Percentiles rank a stretch among this genome's conserved stretches.
These are phyloP conservation scores for Paramormyrops hopkinsi DNA, from an alignment of 2,797 vertebrate genomes.

Conservation along the genomic window DNA sequence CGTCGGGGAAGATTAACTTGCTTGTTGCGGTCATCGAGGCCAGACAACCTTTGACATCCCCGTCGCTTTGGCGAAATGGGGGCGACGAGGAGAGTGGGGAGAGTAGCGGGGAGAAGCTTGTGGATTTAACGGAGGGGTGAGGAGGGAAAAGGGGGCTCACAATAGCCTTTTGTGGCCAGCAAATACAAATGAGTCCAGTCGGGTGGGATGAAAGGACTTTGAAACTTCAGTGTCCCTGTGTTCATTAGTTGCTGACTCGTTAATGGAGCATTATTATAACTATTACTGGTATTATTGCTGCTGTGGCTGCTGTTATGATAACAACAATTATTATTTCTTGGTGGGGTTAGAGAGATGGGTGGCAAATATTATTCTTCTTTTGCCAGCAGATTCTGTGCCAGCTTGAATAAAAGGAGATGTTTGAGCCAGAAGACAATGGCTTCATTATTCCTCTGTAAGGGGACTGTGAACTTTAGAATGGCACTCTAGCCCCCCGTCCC, in stretches of 20 bases:
- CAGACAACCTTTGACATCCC: constrained; percentile 88
- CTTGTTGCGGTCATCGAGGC: constrained; percentile 80
- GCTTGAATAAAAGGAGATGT: constrained; percentile 58
- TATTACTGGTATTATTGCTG: constrained; percentile 27
- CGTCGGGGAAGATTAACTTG: constrained; percentile 68
- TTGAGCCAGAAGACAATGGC: constrained; percentile 76
- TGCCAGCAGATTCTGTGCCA: constrained; percentile 67
- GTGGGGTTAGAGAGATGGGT: constrained; percentile 19
- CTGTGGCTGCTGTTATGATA: constrained; percentile 28
- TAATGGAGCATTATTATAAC: constrained; percentile 50
- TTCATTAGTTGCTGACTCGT: constrained; percentile 80
- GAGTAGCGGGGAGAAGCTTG: constrained; percentile 30
- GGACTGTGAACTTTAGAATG: constrained; percentile 77
- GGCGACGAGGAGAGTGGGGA: constrained; percentile 31
- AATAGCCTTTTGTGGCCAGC: constrained; percentile 79
- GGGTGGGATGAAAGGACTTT: constrained; percentile 66
- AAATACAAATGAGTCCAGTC: constrained; percentile 65
- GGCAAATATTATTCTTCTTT: constrained; percentile 65
- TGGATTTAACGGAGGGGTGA: constrained; percentile 39
- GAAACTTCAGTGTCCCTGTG: constrained; percentile 47
- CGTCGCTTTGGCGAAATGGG: constrained; percentile 32
- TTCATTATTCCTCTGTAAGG: constrained; percentile 76
- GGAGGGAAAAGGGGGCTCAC: constrained; percentile 60
- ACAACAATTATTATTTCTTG: constrained; percentile 56
- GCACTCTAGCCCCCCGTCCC: constrained; percentile 46